Base-by-base conservation (phyloP, 2,113 vertebrate species). In the Blennius ocellaris region DNA sequence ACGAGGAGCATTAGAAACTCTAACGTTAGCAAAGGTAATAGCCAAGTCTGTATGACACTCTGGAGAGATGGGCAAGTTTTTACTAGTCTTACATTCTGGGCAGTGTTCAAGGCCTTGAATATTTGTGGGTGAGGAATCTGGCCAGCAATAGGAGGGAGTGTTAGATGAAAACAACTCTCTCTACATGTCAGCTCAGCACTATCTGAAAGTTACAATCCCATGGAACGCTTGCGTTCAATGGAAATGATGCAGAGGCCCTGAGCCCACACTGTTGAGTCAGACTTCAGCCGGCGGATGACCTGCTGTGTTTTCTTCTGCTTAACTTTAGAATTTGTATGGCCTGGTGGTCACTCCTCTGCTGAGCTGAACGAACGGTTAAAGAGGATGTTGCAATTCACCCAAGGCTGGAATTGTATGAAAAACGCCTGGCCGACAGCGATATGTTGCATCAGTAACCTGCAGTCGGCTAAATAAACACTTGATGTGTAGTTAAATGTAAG, bases 31-130 rank as follows among this genome's bases (percentile, higher is more conserved):
- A 4, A 79, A 77, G 66, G 30, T 55, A 69, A 62, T n/a, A 74
- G 73, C 47, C 39, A 59, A 81, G 61, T 38, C 21, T 60, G 41
- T 17, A 3, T 39, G 44, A 63, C 15, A 63, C 43, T 57, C 36
- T 11, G 73, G 7, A 67, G 38, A 78, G 67, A 41, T 36, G 49
- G 67, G 61, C 83, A 87, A 62, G 82, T 90, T 83, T 76, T 70
- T 54, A 90, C 85, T 78, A 51, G 80, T 73, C 71, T 60, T 69
- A 67, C 61, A 83, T 80, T 81, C 78, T 68, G 75, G 56, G 57
- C 41, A 51, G 15, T 30, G 47, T 69, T 61, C 51, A 76, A 36
- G 51, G 54, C 37, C 52, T 64, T 74, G 45, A 70, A 72, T 71
- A 81, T 52, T 71, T 66, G 9, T 59, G 59, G 73, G 43, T 50